Percentiles rank a stretch among this genome's conserved stretches.
Conservation (phyloP, 2,888 invertebrate genomes). For the Adelognathus sp. region DNA sequence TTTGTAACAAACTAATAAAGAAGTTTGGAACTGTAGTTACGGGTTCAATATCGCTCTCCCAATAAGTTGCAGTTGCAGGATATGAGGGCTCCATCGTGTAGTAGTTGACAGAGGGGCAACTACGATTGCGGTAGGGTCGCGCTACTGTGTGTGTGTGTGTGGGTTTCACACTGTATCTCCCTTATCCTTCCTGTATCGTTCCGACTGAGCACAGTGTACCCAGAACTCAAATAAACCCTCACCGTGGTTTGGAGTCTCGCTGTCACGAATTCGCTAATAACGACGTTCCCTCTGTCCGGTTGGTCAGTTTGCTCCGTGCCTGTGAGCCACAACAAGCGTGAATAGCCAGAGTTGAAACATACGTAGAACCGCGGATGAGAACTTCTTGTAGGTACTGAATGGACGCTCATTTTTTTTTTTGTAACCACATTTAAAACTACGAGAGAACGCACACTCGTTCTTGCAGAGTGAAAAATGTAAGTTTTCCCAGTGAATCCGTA, state of each 20-base stretch:
- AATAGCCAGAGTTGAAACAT: background rate
- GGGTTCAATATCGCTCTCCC: background rate
- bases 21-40: background rate
- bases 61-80: background rate
- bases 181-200: background rate
- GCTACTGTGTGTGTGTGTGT: background rate
- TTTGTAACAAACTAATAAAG: background rate
- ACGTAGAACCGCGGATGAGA: background rate
- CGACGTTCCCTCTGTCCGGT: background rate
- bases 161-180: background rate
- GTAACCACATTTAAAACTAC: background rate
- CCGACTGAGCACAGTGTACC: background rate
- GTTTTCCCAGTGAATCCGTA: background rate
- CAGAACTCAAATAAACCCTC: slow-evolving; percentile 18
- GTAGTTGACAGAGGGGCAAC: background rate
- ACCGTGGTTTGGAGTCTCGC: background rate
- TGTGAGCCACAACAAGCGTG: background rate
- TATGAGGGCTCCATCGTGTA: background rate
- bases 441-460: background rate
- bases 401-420: background rate
- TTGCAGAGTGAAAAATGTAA: background rate
- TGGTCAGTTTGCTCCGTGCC: background rate
- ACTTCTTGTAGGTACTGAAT: background rate
- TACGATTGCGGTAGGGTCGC: background rate
- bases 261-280: slow-evolving; percentile 3